These are phyloP conservation scores for Muntiacus muntjak DNA, from an alignment of 2,113 vertebrate species.

Conservation along the genomic window DNA sequence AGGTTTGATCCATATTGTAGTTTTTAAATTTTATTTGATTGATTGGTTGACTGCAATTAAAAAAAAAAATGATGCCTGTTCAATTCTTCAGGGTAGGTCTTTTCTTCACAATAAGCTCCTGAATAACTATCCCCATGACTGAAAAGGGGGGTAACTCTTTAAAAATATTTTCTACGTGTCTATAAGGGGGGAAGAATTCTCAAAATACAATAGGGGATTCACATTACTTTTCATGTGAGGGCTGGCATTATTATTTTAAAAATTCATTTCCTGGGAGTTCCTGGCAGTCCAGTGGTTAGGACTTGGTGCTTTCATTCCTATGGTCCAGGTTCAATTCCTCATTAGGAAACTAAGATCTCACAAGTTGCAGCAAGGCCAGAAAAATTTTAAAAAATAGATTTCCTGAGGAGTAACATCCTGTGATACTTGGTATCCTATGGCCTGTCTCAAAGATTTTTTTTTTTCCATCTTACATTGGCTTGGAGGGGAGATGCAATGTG, in stretches of 20 bases:
- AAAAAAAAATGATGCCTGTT: neutral
- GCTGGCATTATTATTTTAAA: neutral
- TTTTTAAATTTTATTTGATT: neutral
- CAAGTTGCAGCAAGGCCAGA: fast-evolving
- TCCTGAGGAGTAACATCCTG: neutral
- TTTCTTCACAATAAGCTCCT: neutral
- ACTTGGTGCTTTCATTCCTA: neutral
- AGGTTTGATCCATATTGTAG: neutral
- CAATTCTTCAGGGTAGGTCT: neutral
- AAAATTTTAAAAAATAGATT: neutral
- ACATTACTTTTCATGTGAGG: neutral
- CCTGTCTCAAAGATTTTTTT: neutral
- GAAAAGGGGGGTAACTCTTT: neutral
- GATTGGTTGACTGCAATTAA: neutral
- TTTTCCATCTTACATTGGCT: neutral
- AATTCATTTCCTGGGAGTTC: neutral
- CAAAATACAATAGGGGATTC: neutral
- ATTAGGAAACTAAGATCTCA: neutral
- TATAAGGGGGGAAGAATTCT: neutral
- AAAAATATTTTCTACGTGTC: neutral
- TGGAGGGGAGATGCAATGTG: fast-evolving
- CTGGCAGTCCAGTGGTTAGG: neutral
- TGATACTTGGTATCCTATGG: neutral
- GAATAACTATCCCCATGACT: neutral
- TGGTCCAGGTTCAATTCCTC: neutral